Evolutionary conservation across 2,113 vertebrate species (phyloP).

Genomic region (Hypocryptadius cinnamomeus): DNA sequence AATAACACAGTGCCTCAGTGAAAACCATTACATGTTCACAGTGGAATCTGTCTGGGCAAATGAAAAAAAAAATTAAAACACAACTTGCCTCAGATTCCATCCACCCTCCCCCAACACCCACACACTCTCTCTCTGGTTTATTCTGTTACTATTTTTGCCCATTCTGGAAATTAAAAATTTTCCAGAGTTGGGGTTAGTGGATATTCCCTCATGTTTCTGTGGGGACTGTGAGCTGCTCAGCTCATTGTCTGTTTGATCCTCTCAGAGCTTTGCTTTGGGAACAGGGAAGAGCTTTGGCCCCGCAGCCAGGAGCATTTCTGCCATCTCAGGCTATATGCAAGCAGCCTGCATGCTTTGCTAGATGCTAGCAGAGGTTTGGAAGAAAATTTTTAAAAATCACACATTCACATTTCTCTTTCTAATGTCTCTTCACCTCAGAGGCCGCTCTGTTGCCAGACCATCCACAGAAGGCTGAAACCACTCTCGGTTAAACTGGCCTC

Average conservation of each 20-base stretch:
- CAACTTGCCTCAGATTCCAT: not conserved
- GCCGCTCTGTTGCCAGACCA: not conserved
- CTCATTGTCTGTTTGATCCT: not conserved
- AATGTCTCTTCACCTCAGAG: not conserved
- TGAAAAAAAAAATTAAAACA: not conserved
- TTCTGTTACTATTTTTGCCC: not conserved
- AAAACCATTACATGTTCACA: constrained; percentile 35
- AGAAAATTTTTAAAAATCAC: not conserved
- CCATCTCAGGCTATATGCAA: not conserved
- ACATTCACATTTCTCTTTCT: not conserved
- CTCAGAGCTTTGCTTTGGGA: not conserved
- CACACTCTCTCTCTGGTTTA: not conserved
- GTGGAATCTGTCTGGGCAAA: constrained; percentile 21
- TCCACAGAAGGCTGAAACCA: not conserved
- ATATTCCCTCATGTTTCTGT: not conserved
- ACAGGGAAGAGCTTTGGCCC: not conserved
- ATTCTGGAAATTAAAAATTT: not conserved
- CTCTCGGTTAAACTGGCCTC: not conserved
- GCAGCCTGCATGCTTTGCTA: not conserved
- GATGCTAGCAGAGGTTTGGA: not conserved
- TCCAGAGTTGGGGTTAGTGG: not conserved
- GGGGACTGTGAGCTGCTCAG: not conserved
- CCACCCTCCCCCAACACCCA: not conserved
- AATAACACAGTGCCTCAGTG: constrained; percentile 36
- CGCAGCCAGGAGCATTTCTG: not conserved